phyloP scores from a whole-genome alignment of 2,888 invertebrate species.

The Tiphia femorata region DNA sequence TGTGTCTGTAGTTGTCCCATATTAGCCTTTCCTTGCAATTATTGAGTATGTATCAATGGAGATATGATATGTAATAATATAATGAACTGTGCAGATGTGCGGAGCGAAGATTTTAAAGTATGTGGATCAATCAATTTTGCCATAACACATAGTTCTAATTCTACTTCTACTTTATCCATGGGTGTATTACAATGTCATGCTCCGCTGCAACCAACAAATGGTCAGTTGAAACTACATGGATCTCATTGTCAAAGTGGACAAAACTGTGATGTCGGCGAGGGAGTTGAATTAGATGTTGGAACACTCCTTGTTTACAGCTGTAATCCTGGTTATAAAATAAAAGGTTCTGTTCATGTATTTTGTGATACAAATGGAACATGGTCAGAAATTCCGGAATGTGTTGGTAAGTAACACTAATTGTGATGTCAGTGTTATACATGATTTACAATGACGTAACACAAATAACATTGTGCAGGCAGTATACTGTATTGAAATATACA shows the following conservation, averaged over 20 bases:
- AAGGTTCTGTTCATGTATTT: slow-evolving; percentile 40
- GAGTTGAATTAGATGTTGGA: slow-evolving; percentile 45
- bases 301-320: slow-evolving; percentile 56
- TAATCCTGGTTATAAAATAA: slow-evolving; percentile 46
- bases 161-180: slow-evolving; percentile 1
- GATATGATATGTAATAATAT: slow-evolving; percentile 60
- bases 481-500: no score
- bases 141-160: not conserved
- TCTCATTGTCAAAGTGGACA: slow-evolving; percentile 42
- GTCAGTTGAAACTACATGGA: slow-evolving; percentile 50
- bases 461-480: no score
- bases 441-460: no score
- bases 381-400: slow-evolving; percentile 52
- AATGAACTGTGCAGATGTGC: slow-evolving; percentile 66
- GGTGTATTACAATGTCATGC: slow-evolving; percentile 38
- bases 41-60: slow-evolving; percentile 67
- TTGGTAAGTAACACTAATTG: slow-evolving; percentile 45
- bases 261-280: slow-evolving; percentile 41
- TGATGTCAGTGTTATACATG: no score
- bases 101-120: slow-evolving; percentile 59
- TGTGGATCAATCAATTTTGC: slow-evolving; percentile 31
- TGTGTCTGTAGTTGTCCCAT: slow-evolving; percentile 56
- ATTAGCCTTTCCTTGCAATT: slow-evolving; percentile 62
- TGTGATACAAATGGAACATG: slow-evolving; percentile 54
- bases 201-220: slow-evolving; percentile 56